Percentiles rank a stretch among this genome's conserved stretches.
Evolutionary conservation across 2,113 vertebrate species (phyloP).

Genomic region (Hippocampus zosterae): DNA sequence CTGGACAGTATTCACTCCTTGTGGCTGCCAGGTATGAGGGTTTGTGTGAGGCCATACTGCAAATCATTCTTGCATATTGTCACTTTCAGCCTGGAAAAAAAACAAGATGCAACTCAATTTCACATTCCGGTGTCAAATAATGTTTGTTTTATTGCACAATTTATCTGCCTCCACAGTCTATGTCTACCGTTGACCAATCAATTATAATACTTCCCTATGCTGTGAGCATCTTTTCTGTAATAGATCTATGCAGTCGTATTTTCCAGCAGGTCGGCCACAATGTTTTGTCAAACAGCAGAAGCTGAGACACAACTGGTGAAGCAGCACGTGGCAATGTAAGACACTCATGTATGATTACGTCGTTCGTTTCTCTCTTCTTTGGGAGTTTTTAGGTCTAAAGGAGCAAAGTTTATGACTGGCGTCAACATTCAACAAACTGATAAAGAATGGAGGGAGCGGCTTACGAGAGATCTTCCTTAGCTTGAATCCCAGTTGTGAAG

Average conservation of each 20-base stretch:
- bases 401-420: conserved; percentile 10
- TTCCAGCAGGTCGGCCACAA: conserved; percentile 54
- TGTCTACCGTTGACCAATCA: conserved; percentile 57
- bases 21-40: neutral
- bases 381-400: conserved; percentile 17
- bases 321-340: neutral
- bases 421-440: conserved; percentile 31
- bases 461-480: conserved; percentile 26
- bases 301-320: conserved; percentile 21
- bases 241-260: conserved; percentile 37
- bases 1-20: neutral
- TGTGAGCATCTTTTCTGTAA: conserved; percentile 22
- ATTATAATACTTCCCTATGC: conserved; percentile 47
- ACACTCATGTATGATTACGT: neutral
- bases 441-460: conserved; percentile 27
- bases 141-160: neutral
- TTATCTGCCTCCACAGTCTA: conserved; percentile 33
- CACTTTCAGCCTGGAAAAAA: neutral
- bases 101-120: neutral
- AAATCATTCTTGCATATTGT: neutral
- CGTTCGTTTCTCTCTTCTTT: conserved; percentile 1
- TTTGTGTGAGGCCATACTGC: neutral
- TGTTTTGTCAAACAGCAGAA: conserved; percentile 7
- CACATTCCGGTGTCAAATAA: neutral
- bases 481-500: conserved; percentile 21